Conservation (phyloP, 2,113 vertebrate species). For the Trogon melanurus region DNA sequence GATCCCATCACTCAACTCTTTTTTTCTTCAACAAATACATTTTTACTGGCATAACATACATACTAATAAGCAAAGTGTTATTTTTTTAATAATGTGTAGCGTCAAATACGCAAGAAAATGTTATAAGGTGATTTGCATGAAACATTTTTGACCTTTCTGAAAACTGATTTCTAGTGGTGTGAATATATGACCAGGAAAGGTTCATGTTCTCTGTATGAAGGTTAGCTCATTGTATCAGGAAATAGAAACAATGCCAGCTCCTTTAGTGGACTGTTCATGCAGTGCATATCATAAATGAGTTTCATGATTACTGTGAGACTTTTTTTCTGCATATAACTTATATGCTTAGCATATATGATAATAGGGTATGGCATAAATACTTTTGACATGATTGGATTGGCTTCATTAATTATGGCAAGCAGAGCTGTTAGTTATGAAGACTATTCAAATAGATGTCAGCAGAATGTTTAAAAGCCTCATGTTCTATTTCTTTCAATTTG, state of each 20-base stretch:
- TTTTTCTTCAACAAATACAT: background rate
- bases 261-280: background rate
- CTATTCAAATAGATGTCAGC: conserved; percentile 5
- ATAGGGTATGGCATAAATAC: background rate
- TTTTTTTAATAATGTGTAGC: background rate
- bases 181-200: background rate
- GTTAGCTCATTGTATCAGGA: background rate
- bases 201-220: background rate
- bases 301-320: background rate
- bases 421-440: conserved; percentile 17
- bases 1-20: background rate
- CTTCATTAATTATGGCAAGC: background rate
- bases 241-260: background rate
- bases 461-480: background rate
- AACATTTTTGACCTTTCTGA: background rate
- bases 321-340: background rate
- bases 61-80: background rate
- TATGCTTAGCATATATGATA: background rate
- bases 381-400: conserved; percentile 29
- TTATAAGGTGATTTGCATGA: background rate
- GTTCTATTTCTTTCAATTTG: background rate
- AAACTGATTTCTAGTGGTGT: background rate
- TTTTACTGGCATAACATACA: background rate
- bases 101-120: background rate
- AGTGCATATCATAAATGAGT: background rate